Conservation (phyloP, 2,888 invertebrate genomes). For the Seira ritae region DNA sequence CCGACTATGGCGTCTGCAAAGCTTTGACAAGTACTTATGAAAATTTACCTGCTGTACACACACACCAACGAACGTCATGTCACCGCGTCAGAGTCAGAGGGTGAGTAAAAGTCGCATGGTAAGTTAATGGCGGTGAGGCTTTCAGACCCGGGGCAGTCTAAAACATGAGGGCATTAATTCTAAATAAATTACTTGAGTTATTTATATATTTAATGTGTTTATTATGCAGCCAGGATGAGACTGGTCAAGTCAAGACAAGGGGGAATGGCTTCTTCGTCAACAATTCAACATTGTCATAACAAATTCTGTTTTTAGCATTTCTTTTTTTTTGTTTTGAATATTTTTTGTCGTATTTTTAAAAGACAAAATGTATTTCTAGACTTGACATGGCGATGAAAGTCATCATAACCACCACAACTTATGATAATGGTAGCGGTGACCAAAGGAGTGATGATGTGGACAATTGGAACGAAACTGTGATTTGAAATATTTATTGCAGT, state of each 20-base stretch:
- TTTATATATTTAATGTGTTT: too few species aligned
- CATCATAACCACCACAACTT: neutral
- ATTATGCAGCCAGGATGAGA: too few species aligned
- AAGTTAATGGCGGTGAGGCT: neutral
- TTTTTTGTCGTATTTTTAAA: slow-evolving; percentile 1
- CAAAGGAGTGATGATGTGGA: too few species aligned
- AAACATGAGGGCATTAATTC: too few species aligned
- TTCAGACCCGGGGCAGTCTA: neutral
- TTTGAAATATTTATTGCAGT: neutral
- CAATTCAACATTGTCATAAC: too few species aligned
- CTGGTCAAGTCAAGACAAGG: too few species aligned
- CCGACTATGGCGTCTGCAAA: neutral
- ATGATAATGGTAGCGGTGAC: neutral
- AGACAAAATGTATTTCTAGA: neutral
- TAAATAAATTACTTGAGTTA: too few species aligned
- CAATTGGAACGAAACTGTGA: neutral
- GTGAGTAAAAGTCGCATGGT: neutral
- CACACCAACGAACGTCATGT: too few species aligned
- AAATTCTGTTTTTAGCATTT: neutral
- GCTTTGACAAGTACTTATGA: too few species aligned
- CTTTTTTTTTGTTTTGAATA: neutral
- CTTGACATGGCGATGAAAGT: neutral
- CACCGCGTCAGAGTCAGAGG: too few species aligned
- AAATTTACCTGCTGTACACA: neutral
- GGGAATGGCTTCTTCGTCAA: slow-evolving; percentile 5